Conservation (phyloP, 2,888 invertebrate species). For the Sinotaia quadrata region DNA sequence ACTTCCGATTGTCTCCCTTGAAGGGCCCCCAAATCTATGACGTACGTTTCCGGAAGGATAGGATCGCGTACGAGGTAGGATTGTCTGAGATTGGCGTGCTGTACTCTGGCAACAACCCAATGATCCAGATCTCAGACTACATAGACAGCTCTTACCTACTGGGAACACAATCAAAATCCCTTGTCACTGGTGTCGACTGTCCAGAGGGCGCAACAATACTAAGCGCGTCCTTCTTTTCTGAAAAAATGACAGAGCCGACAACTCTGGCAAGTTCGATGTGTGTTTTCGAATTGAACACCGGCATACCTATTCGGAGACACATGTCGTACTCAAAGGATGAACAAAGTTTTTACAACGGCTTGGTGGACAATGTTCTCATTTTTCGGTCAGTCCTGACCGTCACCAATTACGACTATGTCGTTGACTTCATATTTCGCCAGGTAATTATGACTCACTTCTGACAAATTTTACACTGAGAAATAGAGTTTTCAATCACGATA, state of each 20-base stretch:
- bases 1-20: conserved; percentile 56
- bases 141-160: conserved; percentile 50
- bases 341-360: conserved; percentile 53
- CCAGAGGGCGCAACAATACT: conserved; percentile 54
- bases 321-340: conserved; percentile 34
- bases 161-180: conserved; percentile 20
- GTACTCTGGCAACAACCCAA: conserved; percentile 55
- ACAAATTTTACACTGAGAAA: too few relatives aligned
- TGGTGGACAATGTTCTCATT: conserved; percentile 50
- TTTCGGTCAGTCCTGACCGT: conserved; percentile 54
- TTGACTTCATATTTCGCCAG: conserved; percentile 65
- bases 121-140: conserved; percentile 42
- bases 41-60: conserved; percentile 51
- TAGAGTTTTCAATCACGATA: too few relatives aligned
- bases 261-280: conserved; percentile 48
- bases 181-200: conserved; percentile 63
- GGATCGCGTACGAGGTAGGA: conserved; percentile 64
- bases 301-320: conserved; percentile 58
- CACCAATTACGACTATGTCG: conserved; percentile 62
- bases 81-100: conserved; percentile 60
- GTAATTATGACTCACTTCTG: too few relatives aligned
- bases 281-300: conserved; percentile 62
- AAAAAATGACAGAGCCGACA: conserved; percentile 8
- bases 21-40: conserved; percentile 59
- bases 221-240: conserved; percentile 33